These are phyloP conservation scores for Lepisosteus oculatus DNA, from an alignment of 2,113 vertebrate species.

Conservation along the genomic window DNA sequence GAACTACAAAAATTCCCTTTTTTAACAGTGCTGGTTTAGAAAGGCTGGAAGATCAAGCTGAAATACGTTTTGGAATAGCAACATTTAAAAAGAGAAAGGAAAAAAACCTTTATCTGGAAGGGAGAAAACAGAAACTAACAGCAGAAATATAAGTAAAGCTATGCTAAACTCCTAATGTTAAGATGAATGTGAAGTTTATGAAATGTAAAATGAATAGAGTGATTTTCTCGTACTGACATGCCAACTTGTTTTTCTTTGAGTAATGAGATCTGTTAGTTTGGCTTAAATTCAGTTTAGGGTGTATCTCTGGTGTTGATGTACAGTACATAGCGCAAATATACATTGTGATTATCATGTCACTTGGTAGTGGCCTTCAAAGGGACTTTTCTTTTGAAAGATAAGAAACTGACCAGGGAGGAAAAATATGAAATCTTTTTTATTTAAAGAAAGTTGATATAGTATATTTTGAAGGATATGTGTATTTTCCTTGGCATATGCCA, in stretches of 20 bases:
- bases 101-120: too few relatives aligned
- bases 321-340: constrained; percentile 31
- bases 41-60: too few relatives aligned
- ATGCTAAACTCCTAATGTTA: too few relatives aligned
- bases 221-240: constrained; percentile 13
- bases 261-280: constrained; percentile 61
- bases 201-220: too few relatives aligned
- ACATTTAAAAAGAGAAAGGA: too few relatives aligned
- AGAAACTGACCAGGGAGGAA: constrained; percentile 39
- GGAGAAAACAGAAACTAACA: too few relatives aligned
- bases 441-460: constrained; percentile 33
- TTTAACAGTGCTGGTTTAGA: too few relatives aligned
- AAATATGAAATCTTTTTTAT: constrained; percentile 38
- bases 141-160: too few relatives aligned
- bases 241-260: constrained; percentile 46
- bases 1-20: too few relatives aligned
- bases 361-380: constrained; percentile 57
- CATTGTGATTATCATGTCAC: constrained; percentile 56
- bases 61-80: too few relatives aligned
- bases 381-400: constrained; percentile 47
- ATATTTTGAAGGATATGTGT: constrained; percentile 8
- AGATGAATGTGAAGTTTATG: too few relatives aligned
- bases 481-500: constrained; percentile 2
- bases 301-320: constrained; percentile 24
- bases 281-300: constrained; percentile 31